Percentiles rank a stretch among this genome's conserved stretches.
Evolutionary conservation across 2,113 vertebrate species (phyloP).

Genomic region (Gymnarchus niloticus): DNA sequence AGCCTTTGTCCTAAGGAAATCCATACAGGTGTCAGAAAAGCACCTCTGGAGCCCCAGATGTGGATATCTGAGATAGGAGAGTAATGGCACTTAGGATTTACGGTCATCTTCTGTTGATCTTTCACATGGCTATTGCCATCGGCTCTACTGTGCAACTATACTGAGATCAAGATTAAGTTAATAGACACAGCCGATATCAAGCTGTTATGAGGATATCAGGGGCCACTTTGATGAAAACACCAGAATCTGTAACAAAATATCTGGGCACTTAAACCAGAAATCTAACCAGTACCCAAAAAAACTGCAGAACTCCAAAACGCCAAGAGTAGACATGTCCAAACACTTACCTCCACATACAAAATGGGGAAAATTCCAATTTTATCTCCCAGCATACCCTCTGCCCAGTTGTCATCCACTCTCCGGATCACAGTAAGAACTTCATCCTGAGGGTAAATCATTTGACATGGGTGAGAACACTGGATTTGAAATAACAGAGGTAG

Average conservation of each 20-base stretch:
- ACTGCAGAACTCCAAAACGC: background rate
- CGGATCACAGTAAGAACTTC: conserved; percentile 96
- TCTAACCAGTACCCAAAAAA: background rate
- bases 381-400: conserved; percentile 97
- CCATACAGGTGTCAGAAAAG: background rate
- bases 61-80: background rate
- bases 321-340: background rate
- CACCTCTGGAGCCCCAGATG: background rate
- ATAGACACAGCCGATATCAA: background rate
- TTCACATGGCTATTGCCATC: conserved; percentile 2
- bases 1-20: background rate
- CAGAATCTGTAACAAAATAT: background rate
- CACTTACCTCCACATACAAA: conserved; percentile 90
- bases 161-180: conserved; percentile 25
- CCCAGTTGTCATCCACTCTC: conserved; percentile 98
- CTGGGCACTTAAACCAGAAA: background rate
- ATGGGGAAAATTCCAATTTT: conserved; percentile 98
- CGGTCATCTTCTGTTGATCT: background rate
- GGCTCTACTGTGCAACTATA: background rate
- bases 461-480: conserved; percentile 32
- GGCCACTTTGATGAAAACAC: background rate
- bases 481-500: background rate
- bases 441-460: conserved; percentile 69
- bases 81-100: background rate
- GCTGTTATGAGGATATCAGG: background rate